These are phyloP conservation scores for Steatocranus sp. DNA, from an alignment of 2,797 vertebrate species.

Conservation along the genomic window DNA sequence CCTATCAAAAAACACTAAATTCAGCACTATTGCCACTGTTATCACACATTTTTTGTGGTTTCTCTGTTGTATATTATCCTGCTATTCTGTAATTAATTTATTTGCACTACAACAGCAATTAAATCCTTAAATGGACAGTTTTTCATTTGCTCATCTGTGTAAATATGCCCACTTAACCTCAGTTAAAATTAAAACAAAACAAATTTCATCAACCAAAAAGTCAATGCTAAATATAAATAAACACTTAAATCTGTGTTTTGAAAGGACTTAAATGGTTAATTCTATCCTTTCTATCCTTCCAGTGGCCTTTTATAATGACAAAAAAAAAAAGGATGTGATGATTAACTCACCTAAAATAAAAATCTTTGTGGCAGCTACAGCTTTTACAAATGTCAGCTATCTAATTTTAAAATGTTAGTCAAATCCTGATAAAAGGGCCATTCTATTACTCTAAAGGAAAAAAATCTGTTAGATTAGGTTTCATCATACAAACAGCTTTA, in stretches of 20 bases:
- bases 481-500: slow-evolving; percentile 22
- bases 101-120: not conserved
- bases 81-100: not conserved
- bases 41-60: not conserved
- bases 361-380: not conserved
- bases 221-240: not conserved
- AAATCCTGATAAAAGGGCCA: not conserved
- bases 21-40: not conserved
- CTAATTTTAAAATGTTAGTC: slow-evolving; percentile 22
- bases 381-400: not conserved
- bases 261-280: not conserved
- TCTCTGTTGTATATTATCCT: not conserved
- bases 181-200: not conserved
- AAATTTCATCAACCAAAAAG: not conserved
- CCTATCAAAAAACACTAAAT: not conserved
- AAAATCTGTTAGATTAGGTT: slow-evolving; percentile 18
- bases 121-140: not conserved
- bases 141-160: not conserved
- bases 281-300: not conserved
- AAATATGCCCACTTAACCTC: not conserved
- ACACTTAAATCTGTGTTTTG: not conserved
- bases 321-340: not conserved
- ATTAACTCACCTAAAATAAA: not conserved
- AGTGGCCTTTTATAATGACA: not conserved
- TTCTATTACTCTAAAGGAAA: not conserved